Conservation (phyloP, 2,113 vertebrate species). For the Eupsittula cactorum region DNA sequence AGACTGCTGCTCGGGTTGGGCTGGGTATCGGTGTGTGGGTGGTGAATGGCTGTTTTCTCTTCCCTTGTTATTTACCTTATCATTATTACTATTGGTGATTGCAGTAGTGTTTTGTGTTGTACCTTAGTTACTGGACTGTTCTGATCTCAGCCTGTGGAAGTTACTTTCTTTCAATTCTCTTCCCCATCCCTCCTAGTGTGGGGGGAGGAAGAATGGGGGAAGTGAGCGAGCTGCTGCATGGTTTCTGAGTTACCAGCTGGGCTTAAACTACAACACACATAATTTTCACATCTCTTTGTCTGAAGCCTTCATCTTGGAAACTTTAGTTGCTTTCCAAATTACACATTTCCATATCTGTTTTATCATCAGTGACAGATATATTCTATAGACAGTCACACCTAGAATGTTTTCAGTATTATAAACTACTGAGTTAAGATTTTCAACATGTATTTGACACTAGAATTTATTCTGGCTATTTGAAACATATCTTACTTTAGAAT, state of each 20-base stretch:
- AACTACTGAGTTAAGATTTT: background rate
- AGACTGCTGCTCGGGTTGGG: background rate
- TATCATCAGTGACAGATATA: background rate
- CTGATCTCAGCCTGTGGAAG: background rate
- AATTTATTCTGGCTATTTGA: background rate
- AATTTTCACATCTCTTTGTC: background rate
- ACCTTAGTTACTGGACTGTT: background rate
- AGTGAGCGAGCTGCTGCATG: rapidly evolving
- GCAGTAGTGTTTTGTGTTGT: background rate
- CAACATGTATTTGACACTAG: background rate
- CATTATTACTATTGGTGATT: background rate
- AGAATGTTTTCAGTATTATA: background rate
- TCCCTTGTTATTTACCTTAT: background rate
- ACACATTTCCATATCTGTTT: background rate
- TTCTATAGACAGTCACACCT: background rate
- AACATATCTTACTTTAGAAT: background rate
- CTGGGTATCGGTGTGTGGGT: background rate
- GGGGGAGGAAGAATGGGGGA: background rate
- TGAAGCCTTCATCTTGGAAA: background rate
- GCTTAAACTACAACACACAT: background rate
- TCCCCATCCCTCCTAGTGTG: background rate
- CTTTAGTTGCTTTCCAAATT: background rate
- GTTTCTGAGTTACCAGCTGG: background rate
- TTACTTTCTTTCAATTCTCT: background rate
- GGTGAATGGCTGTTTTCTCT: background rate